A percentile compares a stretch with the other conserved stretches of the same genome.
These are phyloP conservation scores for Drosophila crucigera DNA, from an alignment of 2,888 invertebrate species.

Conservation along the genomic window DNA sequence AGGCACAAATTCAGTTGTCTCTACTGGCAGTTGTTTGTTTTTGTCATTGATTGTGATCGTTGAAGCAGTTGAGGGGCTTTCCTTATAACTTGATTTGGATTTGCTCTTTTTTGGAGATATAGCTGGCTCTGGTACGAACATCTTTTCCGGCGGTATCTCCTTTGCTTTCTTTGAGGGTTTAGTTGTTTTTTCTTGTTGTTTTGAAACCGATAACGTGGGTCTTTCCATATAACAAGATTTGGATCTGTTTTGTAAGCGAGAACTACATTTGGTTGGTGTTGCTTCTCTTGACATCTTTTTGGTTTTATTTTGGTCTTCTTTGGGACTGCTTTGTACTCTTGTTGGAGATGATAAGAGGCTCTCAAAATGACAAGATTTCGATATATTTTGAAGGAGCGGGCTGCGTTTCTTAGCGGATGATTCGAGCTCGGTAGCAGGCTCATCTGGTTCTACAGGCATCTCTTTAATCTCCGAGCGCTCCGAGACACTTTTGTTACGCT, in stretches of 20 bases:
- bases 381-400: background rate
- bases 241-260: conserved; percentile 1
- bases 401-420: background rate
- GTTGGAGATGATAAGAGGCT: background rate
- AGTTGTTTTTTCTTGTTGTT: background rate
- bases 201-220: background rate
- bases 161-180: background rate
- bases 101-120: background rate
- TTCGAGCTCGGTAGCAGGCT: background rate
- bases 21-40: background rate
- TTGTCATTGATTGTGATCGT: background rate
- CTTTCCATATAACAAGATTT: conserved; percentile 19
- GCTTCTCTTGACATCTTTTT: background rate
- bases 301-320: background rate
- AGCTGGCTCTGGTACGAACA: background rate
- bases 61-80: background rate
- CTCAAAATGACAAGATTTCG: conserved; percentile 4
- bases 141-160: background rate
- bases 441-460: background rate
- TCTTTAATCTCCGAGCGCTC: background rate
- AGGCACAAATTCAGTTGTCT: background rate
- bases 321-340: background rate
- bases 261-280: background rate
- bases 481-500: conserved; percentile 9
- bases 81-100: background rate